A percentile compares a stretch with the other conserved stretches of the same genome.
phyloP scores from a whole-genome alignment of 2,113 vertebrate genomes.

The Platycercus adscitus region DNA sequence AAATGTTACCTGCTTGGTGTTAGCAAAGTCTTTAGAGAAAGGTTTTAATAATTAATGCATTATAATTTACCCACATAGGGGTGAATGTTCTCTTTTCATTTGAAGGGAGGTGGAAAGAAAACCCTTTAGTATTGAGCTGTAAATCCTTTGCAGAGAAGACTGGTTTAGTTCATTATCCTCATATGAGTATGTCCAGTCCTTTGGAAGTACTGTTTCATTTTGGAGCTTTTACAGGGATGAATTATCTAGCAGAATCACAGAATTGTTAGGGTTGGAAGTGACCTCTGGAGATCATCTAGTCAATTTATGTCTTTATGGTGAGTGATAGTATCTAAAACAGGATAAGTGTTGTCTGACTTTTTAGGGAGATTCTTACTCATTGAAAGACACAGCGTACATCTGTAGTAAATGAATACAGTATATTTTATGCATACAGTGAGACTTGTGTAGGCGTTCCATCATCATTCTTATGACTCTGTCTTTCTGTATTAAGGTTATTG shows the following conservation, averaged over 20 bases:
- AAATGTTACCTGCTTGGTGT: background rate
- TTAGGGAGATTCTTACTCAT: background rate
- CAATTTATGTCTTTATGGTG: background rate
- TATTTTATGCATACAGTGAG: background rate
- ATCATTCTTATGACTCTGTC: background rate
- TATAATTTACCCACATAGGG: accelerated
- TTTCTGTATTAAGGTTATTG: slow-evolving; percentile 72
- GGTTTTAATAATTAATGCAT: background rate
- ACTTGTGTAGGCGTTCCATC: background rate
- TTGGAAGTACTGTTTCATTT: background rate
- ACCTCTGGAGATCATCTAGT: background rate
- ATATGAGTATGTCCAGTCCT: background rate
- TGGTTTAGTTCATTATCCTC: background rate
- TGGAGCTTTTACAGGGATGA: background rate
- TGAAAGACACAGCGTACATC: background rate
- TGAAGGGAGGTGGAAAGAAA: background rate
- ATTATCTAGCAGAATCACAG: background rate
- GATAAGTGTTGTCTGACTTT: background rate
- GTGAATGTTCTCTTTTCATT: background rate
- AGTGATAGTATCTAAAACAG: background rate
- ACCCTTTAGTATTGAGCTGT: background rate
- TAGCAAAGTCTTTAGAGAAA: background rate
- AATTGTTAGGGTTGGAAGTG: background rate
- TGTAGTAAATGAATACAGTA: background rate
- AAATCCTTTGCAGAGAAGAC: background rate